Conservation (phyloP, 1,140 invertebrate species). For the Schlechtendalia chinensis region DNA sequence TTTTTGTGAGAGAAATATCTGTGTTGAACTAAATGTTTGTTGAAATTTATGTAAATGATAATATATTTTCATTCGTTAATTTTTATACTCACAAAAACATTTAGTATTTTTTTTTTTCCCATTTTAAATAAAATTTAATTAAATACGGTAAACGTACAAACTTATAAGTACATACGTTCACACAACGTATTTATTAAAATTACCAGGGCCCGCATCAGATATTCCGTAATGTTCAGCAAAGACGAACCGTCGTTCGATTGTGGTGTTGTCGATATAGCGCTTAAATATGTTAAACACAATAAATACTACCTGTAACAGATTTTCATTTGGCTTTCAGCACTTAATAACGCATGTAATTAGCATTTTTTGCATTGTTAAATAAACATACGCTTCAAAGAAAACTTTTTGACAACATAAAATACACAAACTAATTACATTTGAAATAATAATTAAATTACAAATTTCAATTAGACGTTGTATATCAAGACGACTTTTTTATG, state of each 20-base stretch:
- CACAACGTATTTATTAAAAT: conserved; percentile 39
- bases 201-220: conserved; percentile 39
- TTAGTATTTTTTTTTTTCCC: not conserved
- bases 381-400: conserved; percentile 22
- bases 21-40: not conserved
- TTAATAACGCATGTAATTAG: conserved; percentile 33
- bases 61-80: conserved; percentile 15
- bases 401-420: conserved; percentile 3
- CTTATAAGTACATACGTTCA: conserved; percentile 8
- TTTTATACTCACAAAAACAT: conserved; percentile 26
- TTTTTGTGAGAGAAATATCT: conserved; percentile 2
- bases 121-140: conserved; percentile 32
- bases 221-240: conserved; percentile 19
- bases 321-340: conserved; percentile 47
- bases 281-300: conserved; percentile 46
- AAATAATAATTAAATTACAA: not conserved
- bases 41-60: not conserved
- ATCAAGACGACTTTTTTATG: not conserved
- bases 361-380: conserved; percentile 7
- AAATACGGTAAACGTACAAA: conserved; percentile 40
- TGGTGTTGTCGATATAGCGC: conserved; percentile 29
- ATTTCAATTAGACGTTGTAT: not conserved
- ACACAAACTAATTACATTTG: not conserved
- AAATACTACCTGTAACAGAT: conserved; percentile 44
- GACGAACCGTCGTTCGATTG: conserved; percentile 34